Evolutionary conservation across 2,888 invertebrate genomes (phyloP).

Genomic region (Phalera bucephala): DNA sequence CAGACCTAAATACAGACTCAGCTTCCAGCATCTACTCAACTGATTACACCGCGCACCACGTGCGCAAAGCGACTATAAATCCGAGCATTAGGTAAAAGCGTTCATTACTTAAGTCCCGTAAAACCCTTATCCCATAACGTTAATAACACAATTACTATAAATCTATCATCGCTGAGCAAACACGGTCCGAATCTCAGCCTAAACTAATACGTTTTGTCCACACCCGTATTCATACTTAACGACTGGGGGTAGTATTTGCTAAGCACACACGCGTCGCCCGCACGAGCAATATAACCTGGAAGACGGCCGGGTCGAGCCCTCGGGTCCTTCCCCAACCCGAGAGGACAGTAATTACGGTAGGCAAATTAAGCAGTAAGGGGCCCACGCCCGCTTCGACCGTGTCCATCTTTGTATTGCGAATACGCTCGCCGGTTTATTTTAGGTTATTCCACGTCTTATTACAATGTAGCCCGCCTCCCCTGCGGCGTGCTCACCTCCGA

Average conservation of each 20-base stretch:
- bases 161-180: slow-evolving; percentile 82
- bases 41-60: slow-evolving; percentile 62
- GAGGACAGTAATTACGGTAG: slow-evolving; percentile 84
- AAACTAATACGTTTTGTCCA: slow-evolving; percentile 83
- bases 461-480: slow-evolving; percentile 79
- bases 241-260: slow-evolving; percentile 80
- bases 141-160: slow-evolving; percentile 84
- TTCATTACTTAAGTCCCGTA: slow-evolving; percentile 82
- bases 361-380: slow-evolving; percentile 84
- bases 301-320: slow-evolving; percentile 76
- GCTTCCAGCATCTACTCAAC: slow-evolving; percentile 37
- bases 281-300: slow-evolving; percentile 80
- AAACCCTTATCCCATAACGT: slow-evolving; percentile 83
- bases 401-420: slow-evolving; percentile 74
- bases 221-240: slow-evolving; percentile 82
- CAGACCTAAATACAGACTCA: slow-evolving; percentile 8
- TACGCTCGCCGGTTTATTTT: slow-evolving; percentile 74
- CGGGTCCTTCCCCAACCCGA: slow-evolving; percentile 75
- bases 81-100: slow-evolving; percentile 76
- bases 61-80: slow-evolving; percentile 77
- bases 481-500: slow-evolving; percentile 79
- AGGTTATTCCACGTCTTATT: slow-evolving; percentile 81
- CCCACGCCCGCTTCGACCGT: slow-evolving; percentile 60
- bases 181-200: slow-evolving; percentile 82
- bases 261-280: slow-evolving; percentile 79